phyloP scores from a whole-genome alignment of 2,113 vertebrate genomes.

The Vidua macroura region DNA sequence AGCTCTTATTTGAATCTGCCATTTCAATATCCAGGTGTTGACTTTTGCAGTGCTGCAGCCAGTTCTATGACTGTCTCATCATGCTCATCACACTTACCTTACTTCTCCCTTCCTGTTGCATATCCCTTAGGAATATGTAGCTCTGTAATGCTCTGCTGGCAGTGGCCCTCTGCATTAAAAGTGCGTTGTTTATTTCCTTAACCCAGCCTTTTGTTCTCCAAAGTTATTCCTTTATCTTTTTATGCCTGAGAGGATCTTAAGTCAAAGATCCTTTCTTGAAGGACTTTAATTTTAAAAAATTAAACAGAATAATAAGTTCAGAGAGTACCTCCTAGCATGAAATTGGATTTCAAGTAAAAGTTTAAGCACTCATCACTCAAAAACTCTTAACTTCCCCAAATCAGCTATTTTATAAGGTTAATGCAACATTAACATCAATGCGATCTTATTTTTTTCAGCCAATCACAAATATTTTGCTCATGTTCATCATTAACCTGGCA shows the following conservation, averaged over 20 bases:
- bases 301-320: slow-evolving; percentile 15
- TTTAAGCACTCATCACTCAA: slow-evolving; percentile 31
- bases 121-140: neutral
- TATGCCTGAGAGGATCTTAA: neutral
- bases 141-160: neutral
- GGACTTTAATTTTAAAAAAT: neutral
- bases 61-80: neutral
- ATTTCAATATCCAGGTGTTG: neutral
- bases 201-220: neutral
- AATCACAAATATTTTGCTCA: slow-evolving; percentile 37
- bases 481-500: neutral
- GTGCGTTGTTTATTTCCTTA: neutral
- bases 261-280: neutral
- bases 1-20: neutral
- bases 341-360: slow-evolving; percentile 29
- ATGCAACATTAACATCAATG: slow-evolving; percentile 32
- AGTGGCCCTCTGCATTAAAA: neutral
- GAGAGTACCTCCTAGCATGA: neutral
- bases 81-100: neutral
- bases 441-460: slow-evolving; percentile 33
- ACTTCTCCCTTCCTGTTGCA: neutral
- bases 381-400: slow-evolving; percentile 11
- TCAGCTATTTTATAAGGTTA: slow-evolving; percentile 62
- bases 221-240: neutral
- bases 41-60: neutral